Base-by-base conservation (phyloP, 2,888 invertebrate genomes). In the Cheilosia pagana region DNA sequence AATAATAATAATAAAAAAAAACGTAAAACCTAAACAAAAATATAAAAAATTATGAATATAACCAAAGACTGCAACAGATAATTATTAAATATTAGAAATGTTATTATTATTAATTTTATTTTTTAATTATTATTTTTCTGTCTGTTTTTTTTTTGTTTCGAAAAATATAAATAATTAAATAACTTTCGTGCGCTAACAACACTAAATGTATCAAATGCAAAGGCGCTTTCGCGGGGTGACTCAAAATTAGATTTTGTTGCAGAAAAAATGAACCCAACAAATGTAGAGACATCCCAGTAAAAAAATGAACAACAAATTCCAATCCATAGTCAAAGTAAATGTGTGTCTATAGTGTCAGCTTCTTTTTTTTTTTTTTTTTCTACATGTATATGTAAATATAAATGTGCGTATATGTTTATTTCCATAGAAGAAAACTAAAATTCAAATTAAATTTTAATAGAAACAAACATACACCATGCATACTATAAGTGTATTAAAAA, bases 41-140 rank as follows among this genome's bases (percentile, higher is more conserved):
- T 88, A 87, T 23, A 50, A 86, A 88, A 88, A 89, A 88, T 89
- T 91, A 90, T 87, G 87, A 88, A 88, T 92, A 90, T 92, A 92
- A 92, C 92, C 92, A 92, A 92, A 92, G 92, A 92, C 92, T 92
- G 92, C 92, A 92, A 92, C 91, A 92, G 91, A 92, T 92, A 91
- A 92, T 92, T 92, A 92, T 91, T 92, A 91, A 91, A 90, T 91
- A 90, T 91, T 91, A 92, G 91, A 91, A 90, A 90, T 90, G 89
- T 91, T 90, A 91, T 90, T 86, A 87, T 83, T 86, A 87, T 87
- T 87, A 87, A 86, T 87, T 87, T 87, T 81, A 87, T 87, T 87
- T 86, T 35, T 75, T 82, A 78, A 72, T 75, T 85, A 62, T 70
- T 70, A 65, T 85, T 85, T 53, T 76, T 77, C 65, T 75, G 79